Evolutionary conservation across 2,113 vertebrate species (phyloP), one percentile per base, ranked within the genome.

Genomic region (Ancistrus triradiatus): DNA sequence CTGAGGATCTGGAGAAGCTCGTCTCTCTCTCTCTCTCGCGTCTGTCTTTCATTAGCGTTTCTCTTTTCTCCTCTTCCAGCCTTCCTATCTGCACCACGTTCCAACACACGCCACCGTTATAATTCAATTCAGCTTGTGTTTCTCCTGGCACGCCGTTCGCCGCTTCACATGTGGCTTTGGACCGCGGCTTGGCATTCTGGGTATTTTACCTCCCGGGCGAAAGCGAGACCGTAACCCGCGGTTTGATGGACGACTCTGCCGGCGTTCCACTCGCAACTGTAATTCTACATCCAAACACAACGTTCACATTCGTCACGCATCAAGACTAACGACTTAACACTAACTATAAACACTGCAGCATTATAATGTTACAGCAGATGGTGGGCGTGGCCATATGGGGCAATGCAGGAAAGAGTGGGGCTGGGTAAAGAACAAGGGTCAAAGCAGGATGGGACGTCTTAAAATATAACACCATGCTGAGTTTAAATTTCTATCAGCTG

Each of bases 131-230:
- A 21, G 48, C 56, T 44, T 7, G 42, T 53, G 50, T 61, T 66
- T 66, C 63, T 57, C 28, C 53, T 64, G 25, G 55, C 13, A 42
- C 21, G n/a, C 31, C 43, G 18, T 46, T 37, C 18, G 1, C 25
- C 9, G 4, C 24, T 48, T 66, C 25, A 44, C 51, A 66, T 62
- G 37, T 67, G 69, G 69, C 17, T 56, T 62, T 63, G 63, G 44
- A 44, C 37, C n/a, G 37, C 62, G 69, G 69, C 17, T 56, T 62
- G 57, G 63, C 35, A 44, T 28, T 43, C 35, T 25, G 6, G 43
- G 33, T 37, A 40, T 1, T 2, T 31, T 21, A 27, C 19, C 43
- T 17, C 27, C 18, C 1, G 53, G 50, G 65, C 7, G 40, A 17
- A 24, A 13, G 3, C n/a, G 57, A 40, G 44, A 61, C 18, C 28